Conservation (phyloP, 2,797 vertebrate genomes). For the Paedocypris micromegethes region DNA sequence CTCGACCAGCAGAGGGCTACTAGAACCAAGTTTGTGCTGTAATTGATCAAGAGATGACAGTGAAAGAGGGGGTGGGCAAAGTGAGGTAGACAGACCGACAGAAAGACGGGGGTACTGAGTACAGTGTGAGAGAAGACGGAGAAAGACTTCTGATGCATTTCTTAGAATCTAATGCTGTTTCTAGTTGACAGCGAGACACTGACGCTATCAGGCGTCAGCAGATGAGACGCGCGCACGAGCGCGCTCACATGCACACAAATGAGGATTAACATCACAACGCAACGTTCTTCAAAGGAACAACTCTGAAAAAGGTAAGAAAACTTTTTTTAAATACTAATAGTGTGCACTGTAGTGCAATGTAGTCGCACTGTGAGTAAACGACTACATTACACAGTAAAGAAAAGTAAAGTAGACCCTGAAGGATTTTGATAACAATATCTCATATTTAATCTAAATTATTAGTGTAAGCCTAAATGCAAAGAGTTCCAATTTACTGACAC, state of each 20-base stretch:
- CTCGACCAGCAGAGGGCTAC: too few species aligned
- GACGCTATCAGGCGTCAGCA: slow-evolving; percentile 52
- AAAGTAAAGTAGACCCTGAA: too few species aligned
- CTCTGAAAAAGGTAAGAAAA: slow-evolving; percentile 44
- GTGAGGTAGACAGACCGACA: not conserved
- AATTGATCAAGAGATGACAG: not conserved
- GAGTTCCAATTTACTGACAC: too few species aligned
- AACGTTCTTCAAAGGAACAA: slow-evolving; percentile 42
- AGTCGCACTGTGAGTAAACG: not conserved
- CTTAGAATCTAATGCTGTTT: slow-evolving; percentile 54
- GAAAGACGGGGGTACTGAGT: slow-evolving; percentile 15
- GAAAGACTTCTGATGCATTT: slow-evolving; percentile 43
- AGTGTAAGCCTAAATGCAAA: too few species aligned
- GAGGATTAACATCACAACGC: slow-evolving; percentile 24
- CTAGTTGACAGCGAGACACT: slow-evolving; percentile 43
- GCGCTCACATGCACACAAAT: slow-evolving; percentile 20
- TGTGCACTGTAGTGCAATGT: not conserved
- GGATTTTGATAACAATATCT: too few species aligned
- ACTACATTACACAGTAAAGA: too few species aligned
- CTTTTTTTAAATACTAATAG: slow-evolving; percentile 4
- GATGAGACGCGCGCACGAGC: slow-evolving; percentile 28
- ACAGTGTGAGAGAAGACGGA: slow-evolving; percentile 18
- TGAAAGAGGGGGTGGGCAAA: slow-evolving; percentile 18
- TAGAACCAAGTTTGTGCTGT: too few species aligned
- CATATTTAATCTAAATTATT: too few species aligned